Evolutionary conservation across 2,113 vertebrate genomes (phyloP).

Genomic region (Arvicanthis niloticus): DNA sequence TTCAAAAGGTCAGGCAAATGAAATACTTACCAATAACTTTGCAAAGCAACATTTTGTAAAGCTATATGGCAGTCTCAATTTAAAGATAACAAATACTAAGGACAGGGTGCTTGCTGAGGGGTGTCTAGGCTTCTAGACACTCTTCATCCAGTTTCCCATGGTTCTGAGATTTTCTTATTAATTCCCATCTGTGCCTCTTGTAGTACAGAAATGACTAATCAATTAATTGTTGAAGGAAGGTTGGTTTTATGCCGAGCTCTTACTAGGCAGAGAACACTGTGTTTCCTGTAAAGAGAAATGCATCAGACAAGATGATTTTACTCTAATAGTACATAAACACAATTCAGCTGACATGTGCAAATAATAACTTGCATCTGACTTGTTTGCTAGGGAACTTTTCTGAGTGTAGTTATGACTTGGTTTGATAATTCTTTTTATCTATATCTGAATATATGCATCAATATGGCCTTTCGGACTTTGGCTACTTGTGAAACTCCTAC

Average conservation of each 20-base stretch:
- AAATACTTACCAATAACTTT: slow-evolving; percentile 38
- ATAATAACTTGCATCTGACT: not conserved
- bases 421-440: not conserved
- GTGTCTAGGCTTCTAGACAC: not conserved
- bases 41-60: not conserved
- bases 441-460: not conserved
- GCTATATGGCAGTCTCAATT: not conserved
- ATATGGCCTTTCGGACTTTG: not conserved
- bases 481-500: not conserved
- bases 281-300: not conserved
- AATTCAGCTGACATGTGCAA: not conserved
- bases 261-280: not conserved
- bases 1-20: not conserved
- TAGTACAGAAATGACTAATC: not conserved
- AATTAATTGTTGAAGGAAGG: not conserved
- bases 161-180: not conserved
- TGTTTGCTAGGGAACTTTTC: not conserved
- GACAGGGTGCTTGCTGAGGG: not conserved
- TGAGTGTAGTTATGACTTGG: not conserved
- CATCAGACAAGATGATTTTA: not conserved
- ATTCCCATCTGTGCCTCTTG: not conserved
- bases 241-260: not conserved
- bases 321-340: not conserved
- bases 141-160: not conserved
- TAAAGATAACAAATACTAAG: not conserved